Base-by-base conservation (phyloP, 1,140 invertebrate species). In the Choristoneura fumiferana region DNA sequence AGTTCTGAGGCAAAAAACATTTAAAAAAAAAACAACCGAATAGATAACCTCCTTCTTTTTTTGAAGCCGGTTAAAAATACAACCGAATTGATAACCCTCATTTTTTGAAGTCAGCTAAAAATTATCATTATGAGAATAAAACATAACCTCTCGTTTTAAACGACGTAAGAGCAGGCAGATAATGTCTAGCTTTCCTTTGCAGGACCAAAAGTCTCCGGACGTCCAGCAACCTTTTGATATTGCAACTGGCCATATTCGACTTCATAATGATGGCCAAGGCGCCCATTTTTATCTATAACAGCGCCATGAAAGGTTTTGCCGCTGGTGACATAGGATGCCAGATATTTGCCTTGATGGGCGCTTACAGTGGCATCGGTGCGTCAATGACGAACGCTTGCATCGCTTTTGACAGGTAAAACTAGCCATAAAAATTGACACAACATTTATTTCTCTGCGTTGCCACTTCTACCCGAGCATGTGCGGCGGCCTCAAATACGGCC, bases 191-290 rank as follows among this genome's bases (percentile, higher is more conserved):
- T 76, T 56, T 62, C 40, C 63, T 78, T 89, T 90, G 17, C 85
- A 97, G 96, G 58, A 94, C 95, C 2, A 96, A 96, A 86, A 91
- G 92, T 40, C 81, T 98, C 52, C 91, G 95, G 66, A 98, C 96
- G 0, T 95, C 97, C 10, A 97, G 96, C 6, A 98, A 98, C 73
- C 94, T 97, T 85, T 95, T 98, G 59, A 95, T 98, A 1, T 91
- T 98, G 4, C 97, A 97, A 78, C 84, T 98, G 74, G 96, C 96
- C 5, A 89, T 97, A 34, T 94, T 95, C 63, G 96, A 98, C 79
- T 95, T 97, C 71, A 90, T 96, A 12, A 97, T 96, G 95, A 96
- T 96, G 94, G 73, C 94, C 1, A 96, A 96, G 87, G 93, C 95
- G 0, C 96, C 96, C 0, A 93, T 97, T 66, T 96, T 97, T 79